Conservation (phyloP, 2,113 vertebrate species). For the Mustelus asterias region DNA sequence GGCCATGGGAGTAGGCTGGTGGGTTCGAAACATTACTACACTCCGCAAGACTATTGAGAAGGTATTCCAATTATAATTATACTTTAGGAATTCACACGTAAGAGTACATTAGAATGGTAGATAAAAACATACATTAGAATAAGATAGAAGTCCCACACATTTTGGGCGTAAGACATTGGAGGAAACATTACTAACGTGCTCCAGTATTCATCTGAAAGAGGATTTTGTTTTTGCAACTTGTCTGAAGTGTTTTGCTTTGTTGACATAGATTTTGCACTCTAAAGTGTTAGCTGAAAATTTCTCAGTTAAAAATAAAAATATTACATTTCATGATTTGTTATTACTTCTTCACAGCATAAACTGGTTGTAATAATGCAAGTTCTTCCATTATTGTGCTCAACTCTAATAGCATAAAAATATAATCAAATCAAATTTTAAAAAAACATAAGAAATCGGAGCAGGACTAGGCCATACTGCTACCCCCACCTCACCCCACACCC, state of each 20-base stretch:
- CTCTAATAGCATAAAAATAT: neutral
- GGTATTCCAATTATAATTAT: conserved; percentile 55
- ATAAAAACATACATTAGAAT: neutral
- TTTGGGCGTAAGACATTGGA: neutral
- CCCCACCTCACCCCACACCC: too few species aligned
- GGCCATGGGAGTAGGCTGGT: conserved; percentile 92
- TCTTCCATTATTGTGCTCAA: neutral
- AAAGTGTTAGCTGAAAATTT: neutral
- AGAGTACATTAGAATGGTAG: neutral
- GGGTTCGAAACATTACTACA: conserved; percentile 95
- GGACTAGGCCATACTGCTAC: too few species aligned
- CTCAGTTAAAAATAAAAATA: neutral
- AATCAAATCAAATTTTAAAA: too few species aligned
- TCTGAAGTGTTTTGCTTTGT: neutral
- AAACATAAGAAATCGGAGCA: too few species aligned
- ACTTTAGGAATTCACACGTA: neutral
- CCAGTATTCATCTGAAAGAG: neutral
- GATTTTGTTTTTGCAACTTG: neutral
- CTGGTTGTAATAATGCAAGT: too few species aligned
- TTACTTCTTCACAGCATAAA: neutral
- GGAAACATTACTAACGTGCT: neutral
- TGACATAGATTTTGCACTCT: neutral
- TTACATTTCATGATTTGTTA: neutral
- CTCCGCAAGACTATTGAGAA: conserved; percentile 93
- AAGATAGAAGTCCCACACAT: neutral